phyloP scores from a whole-genome alignment of 2,113 vertebrate genomes.

The Tylochromis polylepis region DNA sequence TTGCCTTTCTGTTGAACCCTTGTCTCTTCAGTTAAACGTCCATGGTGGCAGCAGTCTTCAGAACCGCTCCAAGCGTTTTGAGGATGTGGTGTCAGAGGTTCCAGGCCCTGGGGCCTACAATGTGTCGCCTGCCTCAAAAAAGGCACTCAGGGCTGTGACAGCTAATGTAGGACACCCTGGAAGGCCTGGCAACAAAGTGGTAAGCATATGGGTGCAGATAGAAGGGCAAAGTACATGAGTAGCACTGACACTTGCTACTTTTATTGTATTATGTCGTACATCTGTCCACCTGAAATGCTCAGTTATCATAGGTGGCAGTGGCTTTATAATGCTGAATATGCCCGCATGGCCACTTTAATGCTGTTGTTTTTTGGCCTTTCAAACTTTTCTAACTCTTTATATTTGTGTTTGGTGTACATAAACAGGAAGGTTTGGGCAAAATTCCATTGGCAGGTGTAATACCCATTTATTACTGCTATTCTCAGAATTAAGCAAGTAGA shows the following conservation, averaged over 20 bases:
- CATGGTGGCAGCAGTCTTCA: conserved; percentile 73
- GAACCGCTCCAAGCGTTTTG: conserved; percentile 76
- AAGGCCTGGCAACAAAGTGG: conserved; percentile 17
- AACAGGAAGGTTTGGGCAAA: not conserved
- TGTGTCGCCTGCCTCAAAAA: conserved; percentile 1
- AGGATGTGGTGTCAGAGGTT: conserved; percentile 50
- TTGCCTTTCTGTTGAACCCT: not conserved
- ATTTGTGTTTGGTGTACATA: not conserved
- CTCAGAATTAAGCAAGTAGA: not conserved
- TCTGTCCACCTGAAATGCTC: not conserved
- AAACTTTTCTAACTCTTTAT: not conserved
- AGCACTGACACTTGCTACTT: not conserved
- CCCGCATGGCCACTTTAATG: not conserved
- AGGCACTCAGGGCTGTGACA: not conserved
- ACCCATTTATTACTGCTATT: not conserved
- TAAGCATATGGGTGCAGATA: conserved; percentile 8
- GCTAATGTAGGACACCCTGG: not conserved
- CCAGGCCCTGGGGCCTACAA: conserved; percentile 78
- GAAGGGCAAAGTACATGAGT: not conserved
- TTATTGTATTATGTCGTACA: not conserved
- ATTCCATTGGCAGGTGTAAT: not conserved
- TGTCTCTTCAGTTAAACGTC: conserved; percentile 49
- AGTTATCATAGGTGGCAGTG: not conserved
- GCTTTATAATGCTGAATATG: not conserved
- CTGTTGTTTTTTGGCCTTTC: not conserved